These are phyloP conservation scores for Channallabes apus DNA, from an alignment of 2,797 vertebrate genomes.

Conservation along the genomic window DNA sequence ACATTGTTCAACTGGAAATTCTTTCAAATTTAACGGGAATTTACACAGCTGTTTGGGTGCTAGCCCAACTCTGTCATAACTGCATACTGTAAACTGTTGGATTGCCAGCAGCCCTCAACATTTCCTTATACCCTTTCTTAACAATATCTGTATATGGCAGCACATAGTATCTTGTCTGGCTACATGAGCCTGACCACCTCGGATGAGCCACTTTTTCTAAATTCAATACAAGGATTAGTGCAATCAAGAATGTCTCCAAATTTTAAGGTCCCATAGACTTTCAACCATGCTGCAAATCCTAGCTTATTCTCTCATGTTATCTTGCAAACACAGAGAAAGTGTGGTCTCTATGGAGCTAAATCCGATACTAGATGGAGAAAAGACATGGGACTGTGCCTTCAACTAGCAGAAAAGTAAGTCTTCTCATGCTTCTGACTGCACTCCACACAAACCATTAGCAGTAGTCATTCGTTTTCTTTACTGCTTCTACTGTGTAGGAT, in stretches of 20 bases:
- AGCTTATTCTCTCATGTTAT: conserved; percentile 30
- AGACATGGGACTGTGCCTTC: neutral
- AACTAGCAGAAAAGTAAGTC: neutral
- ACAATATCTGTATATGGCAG: neutral
- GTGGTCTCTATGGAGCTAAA: conserved; percentile 5
- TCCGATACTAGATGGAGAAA: neutral
- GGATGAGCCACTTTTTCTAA: conserved; percentile 13
- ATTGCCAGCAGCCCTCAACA: conserved; percentile 11
- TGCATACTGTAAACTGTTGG: conserved; percentile 13
- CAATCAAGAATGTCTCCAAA: conserved; percentile 6
- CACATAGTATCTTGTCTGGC: conserved; percentile 13
- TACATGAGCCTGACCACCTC: conserved; percentile 2
- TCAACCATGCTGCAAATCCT: conserved; percentile 22
- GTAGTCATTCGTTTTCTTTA: neutral
- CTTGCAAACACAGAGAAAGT: conserved; percentile 21
- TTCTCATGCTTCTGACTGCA: conserved; percentile 5
- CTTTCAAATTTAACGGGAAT: neutral
- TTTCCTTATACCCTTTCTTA: conserved; percentile 10
- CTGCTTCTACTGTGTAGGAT: no score
- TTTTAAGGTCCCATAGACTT: conserved; percentile 21
- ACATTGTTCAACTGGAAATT: neutral
- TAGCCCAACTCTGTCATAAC: conserved; percentile 21
- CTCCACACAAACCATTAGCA: neutral
- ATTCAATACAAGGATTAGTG: conserved; percentile 40
- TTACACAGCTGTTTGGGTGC: conserved; percentile 21